A percentile compares a stretch with the other conserved stretches of the same genome.
Evolutionary conservation across 2,888 invertebrate genomes (phyloP).

Genomic region (Eubasilissa splendida): DNA sequence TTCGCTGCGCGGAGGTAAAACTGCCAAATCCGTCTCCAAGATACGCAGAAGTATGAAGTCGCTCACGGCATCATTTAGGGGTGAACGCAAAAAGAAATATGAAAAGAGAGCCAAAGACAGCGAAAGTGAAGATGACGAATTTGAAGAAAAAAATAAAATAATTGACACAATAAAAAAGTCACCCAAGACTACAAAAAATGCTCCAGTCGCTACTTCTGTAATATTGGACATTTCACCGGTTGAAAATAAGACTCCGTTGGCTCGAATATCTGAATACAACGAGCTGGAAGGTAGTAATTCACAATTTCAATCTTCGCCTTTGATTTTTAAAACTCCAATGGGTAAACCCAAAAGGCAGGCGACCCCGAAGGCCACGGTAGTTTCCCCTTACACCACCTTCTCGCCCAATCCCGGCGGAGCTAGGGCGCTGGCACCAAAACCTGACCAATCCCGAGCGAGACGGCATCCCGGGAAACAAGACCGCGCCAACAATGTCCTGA

Average conservation of each 20-base stretch:
- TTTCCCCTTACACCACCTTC: slow-evolving; percentile 60
- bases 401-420: slow-evolving; percentile 63
- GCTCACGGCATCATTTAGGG: slow-evolving; percentile 71
- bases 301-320: slow-evolving; percentile 45
- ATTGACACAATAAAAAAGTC: slow-evolving; percentile 64
- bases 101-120: slow-evolving; percentile 69
- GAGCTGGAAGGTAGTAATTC: slow-evolving; percentile 57
- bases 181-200: slow-evolving; percentile 62
- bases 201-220: slow-evolving; percentile 56
- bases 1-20: slow-evolving; percentile 68
- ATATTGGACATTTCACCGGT: slow-evolving; percentile 51
- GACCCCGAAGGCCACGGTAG: slow-evolving; percentile 56
- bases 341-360: slow-evolving; percentile 47
- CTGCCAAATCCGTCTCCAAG: slow-evolving; percentile 70
- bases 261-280: slow-evolving; percentile 64
- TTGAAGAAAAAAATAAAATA: slow-evolving; percentile 64
- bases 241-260: slow-evolving; percentile 61
- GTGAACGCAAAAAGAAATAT: slow-evolving; percentile 71
- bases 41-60: slow-evolving; percentile 70
- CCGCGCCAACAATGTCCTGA: slow-evolving; percentile 11
- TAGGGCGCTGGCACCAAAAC: slow-evolving; percentile 66
- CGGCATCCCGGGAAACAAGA: slow-evolving; percentile 63
- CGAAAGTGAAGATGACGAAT: slow-evolving; percentile 64
- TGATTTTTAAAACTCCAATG: slow-evolving; percentile 55
- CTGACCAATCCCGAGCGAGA: slow-evolving; percentile 63